Percentiles rank a stretch among this genome's conserved stretches.
Conservation (phyloP, 2,888 invertebrate genomes). For the Beris chalybata region DNA sequence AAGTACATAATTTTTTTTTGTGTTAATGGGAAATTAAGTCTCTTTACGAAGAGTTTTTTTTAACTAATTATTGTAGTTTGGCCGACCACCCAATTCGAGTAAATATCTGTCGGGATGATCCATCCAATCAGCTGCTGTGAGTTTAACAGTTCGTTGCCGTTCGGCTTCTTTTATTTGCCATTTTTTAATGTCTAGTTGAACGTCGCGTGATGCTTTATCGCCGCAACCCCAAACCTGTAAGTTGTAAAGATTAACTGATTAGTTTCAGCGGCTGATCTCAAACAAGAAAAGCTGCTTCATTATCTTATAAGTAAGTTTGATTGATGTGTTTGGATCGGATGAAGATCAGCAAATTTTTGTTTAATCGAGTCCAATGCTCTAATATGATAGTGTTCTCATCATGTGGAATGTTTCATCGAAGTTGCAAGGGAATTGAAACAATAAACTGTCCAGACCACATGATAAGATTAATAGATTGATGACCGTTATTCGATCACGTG, state of each 20-base stretch:
- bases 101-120: conserved; percentile 94
- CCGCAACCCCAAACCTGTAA: conserved; percentile 84
- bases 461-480: too few species aligned
- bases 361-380: conserved; percentile 29
- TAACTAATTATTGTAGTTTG: conserved; percentile 70
- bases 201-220: conserved; percentile 73
- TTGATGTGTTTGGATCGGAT: too few species aligned
- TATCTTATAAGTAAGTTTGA: too few species aligned
- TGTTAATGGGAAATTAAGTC: too few species aligned
- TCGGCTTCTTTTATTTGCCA: conserved; percentile 91
- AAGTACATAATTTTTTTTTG: too few species aligned
- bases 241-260: conserved; percentile 11
- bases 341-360: not conserved
- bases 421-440: too few species aligned
- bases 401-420: too few species aligned
- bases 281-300: too few species aligned
- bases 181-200: conserved; percentile 85
- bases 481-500: too few species aligned
- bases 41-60: not conserved
- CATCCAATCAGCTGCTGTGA: conserved; percentile 89
- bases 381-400: too few species aligned
- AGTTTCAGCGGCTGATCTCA: too few species aligned
- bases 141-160: conserved; percentile 79
- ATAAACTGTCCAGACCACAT: too few species aligned
- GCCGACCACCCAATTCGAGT: conserved; percentile 82